Evolutionary conservation across 2,797 vertebrate species (phyloP).

Genomic region (Hapalemur alaotrensis): DNA sequence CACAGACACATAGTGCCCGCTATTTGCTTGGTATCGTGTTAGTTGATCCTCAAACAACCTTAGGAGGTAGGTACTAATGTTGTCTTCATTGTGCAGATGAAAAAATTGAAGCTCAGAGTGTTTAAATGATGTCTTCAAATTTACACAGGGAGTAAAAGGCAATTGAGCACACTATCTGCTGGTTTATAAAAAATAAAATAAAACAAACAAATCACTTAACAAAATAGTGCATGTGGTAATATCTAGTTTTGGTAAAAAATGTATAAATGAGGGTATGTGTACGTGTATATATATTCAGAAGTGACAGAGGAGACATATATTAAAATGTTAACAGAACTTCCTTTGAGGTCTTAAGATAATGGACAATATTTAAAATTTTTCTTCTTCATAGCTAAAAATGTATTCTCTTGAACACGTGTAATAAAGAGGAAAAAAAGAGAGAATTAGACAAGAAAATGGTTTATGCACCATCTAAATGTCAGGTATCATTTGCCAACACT

Average conservation of each 20-base stretch:
- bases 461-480: neutral
- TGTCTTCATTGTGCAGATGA: neutral
- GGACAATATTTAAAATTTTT: neutral
- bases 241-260: neutral
- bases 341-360: neutral
- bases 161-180: neutral
- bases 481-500: neutral
- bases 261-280: neutral
- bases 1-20: accelerated
- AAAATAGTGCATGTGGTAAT: neutral
- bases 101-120: neutral
- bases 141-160: neutral
- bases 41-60: neutral
- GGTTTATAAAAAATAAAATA: neutral
- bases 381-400: neutral
- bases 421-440: neutral
- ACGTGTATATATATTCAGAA: neutral
- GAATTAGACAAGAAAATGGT: neutral
- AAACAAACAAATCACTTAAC: neutral
- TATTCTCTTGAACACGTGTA: neutral
- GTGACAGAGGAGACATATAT: neutral
- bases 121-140: neutral
- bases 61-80: neutral
- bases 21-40: neutral
- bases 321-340: neutral